Evolutionary conservation across 2,888 invertebrate species (phyloP).

Genomic region (Drosophila macrospina): DNA sequence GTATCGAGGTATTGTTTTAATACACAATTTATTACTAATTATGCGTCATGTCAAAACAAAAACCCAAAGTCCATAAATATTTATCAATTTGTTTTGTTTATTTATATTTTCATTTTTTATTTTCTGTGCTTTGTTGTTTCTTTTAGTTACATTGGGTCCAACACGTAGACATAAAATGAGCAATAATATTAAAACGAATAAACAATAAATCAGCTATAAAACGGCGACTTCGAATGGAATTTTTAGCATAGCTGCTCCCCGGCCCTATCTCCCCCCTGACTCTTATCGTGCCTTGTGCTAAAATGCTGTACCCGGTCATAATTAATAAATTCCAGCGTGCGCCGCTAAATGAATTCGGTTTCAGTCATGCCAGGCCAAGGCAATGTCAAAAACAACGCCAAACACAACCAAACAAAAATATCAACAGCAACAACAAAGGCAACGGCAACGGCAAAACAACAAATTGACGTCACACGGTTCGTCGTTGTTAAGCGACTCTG

Average conservation of each 20-base stretch:
- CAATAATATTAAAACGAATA: constrained; percentile 68
- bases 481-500: constrained; percentile 29
- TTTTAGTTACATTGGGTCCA: constrained; percentile 45
- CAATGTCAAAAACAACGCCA: constrained; percentile 51
- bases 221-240: constrained; percentile 64
- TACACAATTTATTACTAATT: constrained; percentile 68
- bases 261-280: background rate
- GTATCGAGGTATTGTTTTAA: constrained; percentile 43
- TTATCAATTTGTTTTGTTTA: constrained; percentile 56
- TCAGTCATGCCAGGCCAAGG: constrained; percentile 52
- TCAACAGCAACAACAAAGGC: constrained; percentile 27
- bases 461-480: constrained; percentile 74
- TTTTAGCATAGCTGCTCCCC: constrained; percentile 61
- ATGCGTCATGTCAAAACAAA: constrained; percentile 73
- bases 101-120: constrained; percentile 17
- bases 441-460: constrained; percentile 39
- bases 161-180: constrained; percentile 65
- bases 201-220: constrained; percentile 73
- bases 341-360: constrained; percentile 61
- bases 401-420: constrained; percentile 51
- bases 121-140: constrained; percentile 3
- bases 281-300: constrained; percentile 17
- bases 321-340: constrained; percentile 80
- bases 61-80: constrained; percentile 69
- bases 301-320: constrained; percentile 58